Percentiles rank a stretch among this genome's conserved stretches.
phyloP scores from a whole-genome alignment of 2,888 invertebrate genomes.

The Chironomus tentans region DNA sequence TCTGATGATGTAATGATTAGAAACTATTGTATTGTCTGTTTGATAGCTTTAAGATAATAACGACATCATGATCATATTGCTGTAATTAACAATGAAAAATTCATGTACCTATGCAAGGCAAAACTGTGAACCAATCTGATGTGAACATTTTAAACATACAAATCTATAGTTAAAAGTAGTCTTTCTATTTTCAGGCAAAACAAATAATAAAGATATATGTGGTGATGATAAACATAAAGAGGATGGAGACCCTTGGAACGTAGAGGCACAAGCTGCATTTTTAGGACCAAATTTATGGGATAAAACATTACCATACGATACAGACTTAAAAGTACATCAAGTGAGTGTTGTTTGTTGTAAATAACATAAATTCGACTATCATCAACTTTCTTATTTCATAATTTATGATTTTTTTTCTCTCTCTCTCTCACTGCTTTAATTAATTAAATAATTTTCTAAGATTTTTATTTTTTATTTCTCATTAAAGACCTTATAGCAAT shows the following conservation, averaged over 20 bases:
- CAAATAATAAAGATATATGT: conserved; percentile 43
- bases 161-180: conserved; percentile 28
- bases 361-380: not conserved
- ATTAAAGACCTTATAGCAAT: not conserved
- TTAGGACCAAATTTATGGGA: conserved; percentile 95
- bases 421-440: no score
- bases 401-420: not conserved
- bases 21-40: no score
- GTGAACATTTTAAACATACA: not conserved
- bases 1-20: no score
- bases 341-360: conserved; percentile 43
- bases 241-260: conserved; percentile 77
- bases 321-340: conserved; percentile 88
- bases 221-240: conserved; percentile 60
- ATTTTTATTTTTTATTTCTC: not conserved
- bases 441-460: not conserved
- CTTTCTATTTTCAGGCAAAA: conserved; percentile 49
- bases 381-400: not conserved
- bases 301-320: conserved; percentile 83
- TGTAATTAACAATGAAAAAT: not conserved
- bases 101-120: not conserved
- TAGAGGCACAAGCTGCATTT: conserved; percentile 90
- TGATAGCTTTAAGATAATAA: not conserved
- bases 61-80: not conserved
- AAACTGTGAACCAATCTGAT: not conserved